Percentiles rank a stretch among this genome's conserved stretches.
Conservation (phyloP, 1,140 invertebrate species). For the Cyclina sinensis region DNA sequence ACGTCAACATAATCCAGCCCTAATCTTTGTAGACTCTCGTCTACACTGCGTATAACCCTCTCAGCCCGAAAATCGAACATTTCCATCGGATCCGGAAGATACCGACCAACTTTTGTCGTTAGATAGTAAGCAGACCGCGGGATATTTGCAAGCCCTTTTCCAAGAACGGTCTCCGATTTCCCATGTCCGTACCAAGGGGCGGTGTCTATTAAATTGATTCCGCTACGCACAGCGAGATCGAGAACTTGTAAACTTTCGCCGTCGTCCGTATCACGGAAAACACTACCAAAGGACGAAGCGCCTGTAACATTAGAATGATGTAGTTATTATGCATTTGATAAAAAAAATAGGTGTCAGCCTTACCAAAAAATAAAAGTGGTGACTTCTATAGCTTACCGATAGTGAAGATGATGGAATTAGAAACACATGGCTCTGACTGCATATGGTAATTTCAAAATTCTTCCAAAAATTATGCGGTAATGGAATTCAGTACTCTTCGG, state of each 20-base stretch:
- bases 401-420: too few species aligned
- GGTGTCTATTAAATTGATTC: constrained; percentile 97
- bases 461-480: too few species aligned
- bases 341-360: too few species aligned
- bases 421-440: too few species aligned
- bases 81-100: constrained; percentile 90
- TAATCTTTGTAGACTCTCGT: constrained; percentile 92
- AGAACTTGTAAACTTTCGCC: constrained; percentile 91
- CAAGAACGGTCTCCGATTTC: constrained; percentile 92
- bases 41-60: constrained; percentile 92
- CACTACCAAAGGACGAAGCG: constrained; percentile 82
- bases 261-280: constrained; percentile 88
- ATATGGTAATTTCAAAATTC: too few species aligned
- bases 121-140: constrained; percentile 95
- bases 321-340: too few species aligned
- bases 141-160: constrained; percentile 93
- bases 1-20: constrained; percentile 95
- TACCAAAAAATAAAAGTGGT: too few species aligned
- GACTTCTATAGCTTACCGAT: too few species aligned
- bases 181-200: constrained; percentile 94
- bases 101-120: constrained; percentile 97
- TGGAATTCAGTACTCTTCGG: too few species aligned
- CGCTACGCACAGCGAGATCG: constrained; percentile 91
- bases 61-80: constrained; percentile 96
- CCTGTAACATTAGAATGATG: constrained; percentile 73